A percentile compares a stretch with the other conserved stretches of the same genome.
Evolutionary conservation across 2,797 vertebrate species (phyloP).

Genomic region (Myioborus miniatus): DNA sequence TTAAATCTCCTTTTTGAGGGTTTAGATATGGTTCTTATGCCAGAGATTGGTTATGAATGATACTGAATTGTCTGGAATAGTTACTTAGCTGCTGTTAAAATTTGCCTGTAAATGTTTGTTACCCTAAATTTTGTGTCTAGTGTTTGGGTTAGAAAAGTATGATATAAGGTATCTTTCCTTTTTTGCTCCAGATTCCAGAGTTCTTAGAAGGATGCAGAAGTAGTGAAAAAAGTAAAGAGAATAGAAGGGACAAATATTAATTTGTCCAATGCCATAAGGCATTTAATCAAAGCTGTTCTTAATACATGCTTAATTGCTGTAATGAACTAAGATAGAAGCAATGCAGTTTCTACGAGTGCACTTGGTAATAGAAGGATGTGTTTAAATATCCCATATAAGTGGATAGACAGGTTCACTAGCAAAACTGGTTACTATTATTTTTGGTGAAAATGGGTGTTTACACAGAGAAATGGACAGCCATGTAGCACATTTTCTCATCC

Average conservation of each 20-base stretch:
- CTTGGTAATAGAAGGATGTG: background rate
- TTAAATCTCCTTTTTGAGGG: background rate
- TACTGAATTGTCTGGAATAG: background rate
- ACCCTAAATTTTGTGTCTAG: background rate
- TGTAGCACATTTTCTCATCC: conserved; percentile 77
- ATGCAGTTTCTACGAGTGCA: background rate
- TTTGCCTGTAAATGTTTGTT: background rate
- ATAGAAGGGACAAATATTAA: background rate
- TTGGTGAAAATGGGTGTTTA: background rate
- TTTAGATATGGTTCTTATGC: background rate
- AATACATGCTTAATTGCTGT: background rate
- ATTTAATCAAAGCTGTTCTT: background rate
- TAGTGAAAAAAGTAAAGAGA: background rate
- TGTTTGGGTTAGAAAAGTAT: background rate
- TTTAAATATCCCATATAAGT: background rate
- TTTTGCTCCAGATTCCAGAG: background rate
- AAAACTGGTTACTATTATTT: background rate
- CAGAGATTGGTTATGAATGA: background rate
- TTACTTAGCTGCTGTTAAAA: background rate
- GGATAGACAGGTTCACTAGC: background rate
- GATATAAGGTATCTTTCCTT: background rate
- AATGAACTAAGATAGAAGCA: background rate
- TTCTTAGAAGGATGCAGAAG: background rate
- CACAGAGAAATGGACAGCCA: background rate
- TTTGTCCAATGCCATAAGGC: background rate